Base-by-base conservation (phyloP, 2,888 invertebrate genomes). In the Drosophila neoperkinsi region DNA sequence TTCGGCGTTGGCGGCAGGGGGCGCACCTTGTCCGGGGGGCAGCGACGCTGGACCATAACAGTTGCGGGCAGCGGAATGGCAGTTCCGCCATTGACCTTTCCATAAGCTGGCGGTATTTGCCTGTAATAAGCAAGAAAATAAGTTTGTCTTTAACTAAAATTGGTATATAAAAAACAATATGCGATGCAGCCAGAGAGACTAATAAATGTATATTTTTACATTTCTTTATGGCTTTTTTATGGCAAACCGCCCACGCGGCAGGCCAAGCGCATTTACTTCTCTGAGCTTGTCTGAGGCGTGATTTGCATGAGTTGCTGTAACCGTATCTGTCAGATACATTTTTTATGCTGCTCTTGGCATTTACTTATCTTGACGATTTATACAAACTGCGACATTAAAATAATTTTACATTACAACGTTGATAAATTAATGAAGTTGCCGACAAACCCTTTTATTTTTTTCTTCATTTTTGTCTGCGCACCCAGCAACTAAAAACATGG, bases 11-110 rank as follows among this genome's bases (percentile, higher is more conserved):
- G 95, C 16, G 96, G 96, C 82, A 96, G 94, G 16, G 97, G 97
- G 68, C 97, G 95, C 76, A 95, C 95, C 92, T 97, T 96, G 94
- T 97, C 97, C 81, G 96, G 96, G 62, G 96, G 96, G 83, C 96
- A 96, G 93, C 96, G 95, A 78, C 96, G 94, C 76, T 95, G 95
- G 59, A 96, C 96, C 86, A 96, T 94, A 77, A 96, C 96, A 36
- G 96, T 96, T 71, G 96, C 96, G 51, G 97, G 97, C 88, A 96
- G 93, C 65, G 97, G 97, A 90, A 97, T 97, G 90, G 96, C 96
- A 81, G 96, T 96, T 90, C 95, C 96, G 73, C 94, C 94, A 88
- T 94, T 94, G 82, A 94, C 93, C 90, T 95, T 95, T 56, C 94
- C 93, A 79, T 94, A 94, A 90, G 96, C 95, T 91, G 95, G 95